These are phyloP conservation scores for Characodon lateralis DNA, from an alignment of 2,797 vertebrate species.

Conservation along the genomic window DNA sequence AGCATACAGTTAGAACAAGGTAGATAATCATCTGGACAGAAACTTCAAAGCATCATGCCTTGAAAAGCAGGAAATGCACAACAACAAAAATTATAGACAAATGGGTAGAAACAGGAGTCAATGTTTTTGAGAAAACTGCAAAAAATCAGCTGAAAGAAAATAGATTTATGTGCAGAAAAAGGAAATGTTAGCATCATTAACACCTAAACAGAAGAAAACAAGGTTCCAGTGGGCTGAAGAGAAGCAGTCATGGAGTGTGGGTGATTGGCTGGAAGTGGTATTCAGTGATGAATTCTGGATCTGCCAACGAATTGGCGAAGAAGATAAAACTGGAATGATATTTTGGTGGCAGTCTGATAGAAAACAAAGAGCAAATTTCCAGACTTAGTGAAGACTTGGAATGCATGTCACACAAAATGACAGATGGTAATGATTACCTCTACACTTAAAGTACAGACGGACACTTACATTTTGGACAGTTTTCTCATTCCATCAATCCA, in stretches of 20 bases:
- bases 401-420: background rate
- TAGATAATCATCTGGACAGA: no score
- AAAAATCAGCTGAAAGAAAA: background rate
- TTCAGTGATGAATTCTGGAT: background rate
- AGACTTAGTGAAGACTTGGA: background rate
- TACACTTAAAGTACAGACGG: background rate
- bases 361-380: conserved; percentile 4
- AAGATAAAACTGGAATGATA: background rate
- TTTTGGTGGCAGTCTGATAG: background rate
- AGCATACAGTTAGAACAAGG: no score
- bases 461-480: background rate
- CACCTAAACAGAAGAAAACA: conserved; percentile 2
- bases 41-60: no score
- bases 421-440: background rate
- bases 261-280: conserved; percentile 3
- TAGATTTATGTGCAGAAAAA: background rate
- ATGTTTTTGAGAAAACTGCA: background rate
- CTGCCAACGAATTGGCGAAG: background rate
- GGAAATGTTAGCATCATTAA: conserved; percentile 2
- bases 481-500: background rate
- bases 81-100: background rate
- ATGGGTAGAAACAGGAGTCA: background rate
- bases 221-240: conserved; percentile 3
- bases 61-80: no score
- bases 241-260: background rate